phyloP scores from a whole-genome alignment of 2,888 invertebrate species.

The Tineola bisselliella region DNA sequence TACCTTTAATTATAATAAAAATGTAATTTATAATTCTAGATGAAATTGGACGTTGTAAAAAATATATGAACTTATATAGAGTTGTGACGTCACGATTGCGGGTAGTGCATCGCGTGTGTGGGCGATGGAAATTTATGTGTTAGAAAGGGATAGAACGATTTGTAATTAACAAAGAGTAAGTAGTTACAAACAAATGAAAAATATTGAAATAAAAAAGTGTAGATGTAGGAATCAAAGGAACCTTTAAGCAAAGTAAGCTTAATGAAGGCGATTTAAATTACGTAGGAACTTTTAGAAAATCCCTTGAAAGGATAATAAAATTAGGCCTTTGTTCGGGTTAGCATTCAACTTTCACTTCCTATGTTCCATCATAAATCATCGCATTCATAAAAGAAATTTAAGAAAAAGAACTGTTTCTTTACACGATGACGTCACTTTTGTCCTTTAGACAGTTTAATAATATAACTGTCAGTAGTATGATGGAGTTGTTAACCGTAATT shows the following conservation, averaged over 20 bases:
- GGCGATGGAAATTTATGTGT: too few relatives aligned
- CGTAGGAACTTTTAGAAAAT: constrained; percentile 1
- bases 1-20: too few relatives aligned
- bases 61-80: too few relatives aligned
- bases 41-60: too few relatives aligned
- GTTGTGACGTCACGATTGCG: too few relatives aligned
- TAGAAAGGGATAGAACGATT: too few relatives aligned
- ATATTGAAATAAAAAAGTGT: constrained; percentile 7
- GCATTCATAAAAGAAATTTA: background rate
- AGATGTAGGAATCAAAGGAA: constrained; percentile 9
- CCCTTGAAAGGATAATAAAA: constrained; percentile 10
- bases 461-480: background rate
- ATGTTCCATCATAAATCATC: constrained; percentile 11
- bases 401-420: background rate
- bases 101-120: too few relatives aligned
- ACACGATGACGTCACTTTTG: background rate
- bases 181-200: too few relatives aligned
- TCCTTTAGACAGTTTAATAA: constrained; percentile 2
- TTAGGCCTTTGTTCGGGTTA: constrained; percentile 4
- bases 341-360: constrained; percentile 11
- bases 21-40: too few relatives aligned
- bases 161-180: too few relatives aligned
- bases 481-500: background rate
- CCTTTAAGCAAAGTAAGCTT: background rate
- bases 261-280: constrained; percentile 11